A percentile compares a stretch with the other conserved stretches of the same genome.
These are phyloP conservation scores for Colletes gigas DNA, from an alignment of 1,140 invertebrate genomes.

Conservation along the genomic window DNA sequence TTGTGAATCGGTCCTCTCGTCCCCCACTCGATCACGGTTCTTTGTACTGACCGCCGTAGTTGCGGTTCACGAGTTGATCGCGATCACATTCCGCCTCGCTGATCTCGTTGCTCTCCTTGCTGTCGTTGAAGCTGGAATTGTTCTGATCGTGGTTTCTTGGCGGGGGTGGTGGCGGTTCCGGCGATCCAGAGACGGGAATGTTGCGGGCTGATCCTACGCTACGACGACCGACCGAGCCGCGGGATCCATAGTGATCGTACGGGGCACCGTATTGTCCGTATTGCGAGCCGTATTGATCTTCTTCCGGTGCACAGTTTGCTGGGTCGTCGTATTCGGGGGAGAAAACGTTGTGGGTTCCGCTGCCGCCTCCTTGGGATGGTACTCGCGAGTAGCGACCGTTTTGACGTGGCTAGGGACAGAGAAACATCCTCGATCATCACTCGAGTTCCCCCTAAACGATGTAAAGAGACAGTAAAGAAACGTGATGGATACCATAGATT, in stretches of 20 bases:
- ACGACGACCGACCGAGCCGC: conserved; percentile 88
- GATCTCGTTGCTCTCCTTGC: conserved; percentile 95
- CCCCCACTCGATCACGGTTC: conserved; percentile 40
- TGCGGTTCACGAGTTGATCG: conserved; percentile 87
- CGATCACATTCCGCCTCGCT: conserved; percentile 96
- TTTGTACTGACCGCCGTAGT: conserved; percentile 86
- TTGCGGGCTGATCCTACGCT: conserved; percentile 87
- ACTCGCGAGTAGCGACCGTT: conserved; percentile 88
- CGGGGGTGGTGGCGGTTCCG: conserved; percentile 91
- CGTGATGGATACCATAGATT: conserved; percentile 86
- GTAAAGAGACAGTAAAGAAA: not conserved
- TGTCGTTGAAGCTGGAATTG: conserved; percentile 91
- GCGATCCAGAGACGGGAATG: conserved; percentile 85
- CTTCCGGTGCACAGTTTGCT: conserved; percentile 94
- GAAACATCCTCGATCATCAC: not conserved
- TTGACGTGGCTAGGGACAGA: conserved; percentile 84
- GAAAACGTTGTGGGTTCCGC: conserved; percentile 79
- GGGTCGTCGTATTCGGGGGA: conserved; percentile 93
- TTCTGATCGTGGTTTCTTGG: conserved; percentile 88
- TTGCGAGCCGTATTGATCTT: conserved; percentile 92
- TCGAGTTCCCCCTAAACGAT: too few species aligned
- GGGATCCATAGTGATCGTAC: conserved; percentile 92
- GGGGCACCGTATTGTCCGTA: conserved; percentile 90
- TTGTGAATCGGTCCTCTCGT: conserved; percentile 9
- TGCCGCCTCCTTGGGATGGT: conserved; percentile 78